Evolutionary conservation across 2,888 invertebrate genomes (phyloP).

Genomic region (Rhogogaster chlorosoma): DNA sequence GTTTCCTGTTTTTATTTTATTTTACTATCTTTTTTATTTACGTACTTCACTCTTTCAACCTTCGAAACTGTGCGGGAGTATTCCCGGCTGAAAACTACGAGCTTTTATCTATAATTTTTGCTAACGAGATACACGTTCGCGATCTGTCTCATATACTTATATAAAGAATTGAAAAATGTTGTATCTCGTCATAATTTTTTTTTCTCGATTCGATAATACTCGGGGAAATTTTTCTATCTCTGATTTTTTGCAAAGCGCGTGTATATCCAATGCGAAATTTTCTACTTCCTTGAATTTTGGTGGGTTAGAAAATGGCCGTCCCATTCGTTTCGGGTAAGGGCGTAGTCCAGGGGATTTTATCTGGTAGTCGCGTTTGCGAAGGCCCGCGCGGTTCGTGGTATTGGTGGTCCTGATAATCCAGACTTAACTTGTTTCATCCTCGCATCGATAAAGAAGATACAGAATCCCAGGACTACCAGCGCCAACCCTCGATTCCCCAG

Average conservation of each 20-base stretch:
- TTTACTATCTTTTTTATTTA: neutral
- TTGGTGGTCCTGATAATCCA: slow-evolving; percentile 48
- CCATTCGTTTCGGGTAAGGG: slow-evolving; percentile 35
- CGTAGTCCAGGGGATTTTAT: slow-evolving; percentile 44
- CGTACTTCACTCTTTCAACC: neutral
- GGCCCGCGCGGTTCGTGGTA: slow-evolving; percentile 11
- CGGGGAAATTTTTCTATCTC: neutral
- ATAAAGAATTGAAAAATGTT: neutral
- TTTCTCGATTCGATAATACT: too few relatives aligned
- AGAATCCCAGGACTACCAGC: slow-evolving; percentile 40
- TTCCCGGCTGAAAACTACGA: neutral
- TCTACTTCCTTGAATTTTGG: slow-evolving; percentile 8
- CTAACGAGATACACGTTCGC: neutral
- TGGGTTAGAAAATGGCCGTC: slow-evolving; percentile 6
- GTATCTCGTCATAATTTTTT: too few relatives aligned
- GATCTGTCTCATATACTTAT: too few relatives aligned
- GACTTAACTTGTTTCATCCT: slow-evolving; percentile 52
- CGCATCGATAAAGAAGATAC: slow-evolving; percentile 50
- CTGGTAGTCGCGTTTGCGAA: slow-evolving; percentile 29
- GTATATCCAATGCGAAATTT: neutral
- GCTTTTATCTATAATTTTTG: neutral
- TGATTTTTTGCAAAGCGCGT: too few relatives aligned
- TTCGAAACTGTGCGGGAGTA: neutral
- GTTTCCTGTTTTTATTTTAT: neutral
- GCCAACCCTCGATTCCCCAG: slow-evolving; percentile 36